Base-by-base conservation (phyloP, 1,140 invertebrate genomes). In the Propsilocerus akamusi region DNA sequence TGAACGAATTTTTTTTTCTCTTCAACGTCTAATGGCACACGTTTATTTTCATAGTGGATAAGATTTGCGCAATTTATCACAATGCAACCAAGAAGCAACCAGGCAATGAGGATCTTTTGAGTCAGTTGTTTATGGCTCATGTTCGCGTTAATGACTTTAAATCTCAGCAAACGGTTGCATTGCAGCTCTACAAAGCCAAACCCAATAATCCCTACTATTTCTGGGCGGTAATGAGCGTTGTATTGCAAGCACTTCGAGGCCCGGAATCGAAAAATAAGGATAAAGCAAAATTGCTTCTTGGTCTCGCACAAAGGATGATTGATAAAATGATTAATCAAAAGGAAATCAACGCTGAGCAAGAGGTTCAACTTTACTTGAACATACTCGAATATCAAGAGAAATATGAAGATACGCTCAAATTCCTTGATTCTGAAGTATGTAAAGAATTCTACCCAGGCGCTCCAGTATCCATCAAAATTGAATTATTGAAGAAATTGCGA, bases 181-280 rank as follows among this genome's bases (percentile, higher is more conserved):
- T 96, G 71, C 73, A 76, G 20, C 71, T 98, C 4, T 96, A 93
- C 61, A 95, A 92, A 69, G 68, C 88, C 25, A 83, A 82, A 62
- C 82, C 86, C 24, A 97, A 96, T 66, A 95, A 91, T 65, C 92
- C 91, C 0, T 98, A 97, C 66, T 96, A 94, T 63, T 96, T 95
- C 66, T 98, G 94, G 95, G 85, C 86, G 51, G 82, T 97, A 12
- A 96, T 96, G 83, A 95, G 90, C 64, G 78, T 93, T 60, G 81
- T 96, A 14, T 81, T 97, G 73, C 91, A 95, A 52, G 64, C 62
- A 4, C 62, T 69, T n/a, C 59, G 66, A 11, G 68, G 68, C 0
- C 59, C 64, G 12, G 69, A 66, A 25, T 63, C 57, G 24, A 65
- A 66, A 3, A 68, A 76, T 54, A 54, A 59, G 1, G 67, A 69